A percentile compares a stretch with the other conserved stretches of the same genome.
Evolutionary conservation across 2,797 vertebrate species (phyloP).

Genomic region (Scarus forsteni): DNA sequence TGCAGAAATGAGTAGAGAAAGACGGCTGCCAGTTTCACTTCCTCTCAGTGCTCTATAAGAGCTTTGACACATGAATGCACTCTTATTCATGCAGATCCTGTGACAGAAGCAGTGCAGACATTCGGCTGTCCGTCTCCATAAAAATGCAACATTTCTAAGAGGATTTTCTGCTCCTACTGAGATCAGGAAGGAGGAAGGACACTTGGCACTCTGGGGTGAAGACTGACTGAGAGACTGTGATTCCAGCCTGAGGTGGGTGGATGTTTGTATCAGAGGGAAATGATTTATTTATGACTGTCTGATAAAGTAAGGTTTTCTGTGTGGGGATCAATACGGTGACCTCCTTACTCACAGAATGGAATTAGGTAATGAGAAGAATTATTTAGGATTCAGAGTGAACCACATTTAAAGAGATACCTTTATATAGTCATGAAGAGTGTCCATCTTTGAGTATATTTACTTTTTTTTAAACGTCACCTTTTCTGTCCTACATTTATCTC

Average conservation of each 20-base stretch:
- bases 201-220: not conserved
- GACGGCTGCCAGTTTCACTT: conserved; percentile 52
- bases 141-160: not conserved
- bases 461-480: not conserved
- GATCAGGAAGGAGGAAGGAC: conserved; percentile 15
- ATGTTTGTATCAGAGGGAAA: conserved; percentile 6
- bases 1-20: conserved; percentile 30
- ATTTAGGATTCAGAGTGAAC: not conserved
- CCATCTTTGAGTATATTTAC: not conserved
- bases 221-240: conserved; percentile 13
- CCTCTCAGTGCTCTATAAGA: conserved; percentile 57
- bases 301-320: not conserved
- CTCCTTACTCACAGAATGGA: not conserved
- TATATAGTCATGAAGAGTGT: not conserved
- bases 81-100: not conserved
- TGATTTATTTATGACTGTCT: not conserved
- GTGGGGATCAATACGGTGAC: not conserved
- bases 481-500: not conserved
- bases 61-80: not conserved
- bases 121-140: not conserved
- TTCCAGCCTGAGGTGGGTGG: conserved; percentile 51
- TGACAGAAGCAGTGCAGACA: not conserved
- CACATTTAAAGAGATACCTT: not conserved
- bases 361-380: not conserved
- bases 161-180: not conserved